Percentiles rank a stretch among this genome's conserved stretches.
These are phyloP conservation scores for Dicentrarchus labrax DNA, from an alignment of 2,113 vertebrate species.

Conservation along the genomic window DNA sequence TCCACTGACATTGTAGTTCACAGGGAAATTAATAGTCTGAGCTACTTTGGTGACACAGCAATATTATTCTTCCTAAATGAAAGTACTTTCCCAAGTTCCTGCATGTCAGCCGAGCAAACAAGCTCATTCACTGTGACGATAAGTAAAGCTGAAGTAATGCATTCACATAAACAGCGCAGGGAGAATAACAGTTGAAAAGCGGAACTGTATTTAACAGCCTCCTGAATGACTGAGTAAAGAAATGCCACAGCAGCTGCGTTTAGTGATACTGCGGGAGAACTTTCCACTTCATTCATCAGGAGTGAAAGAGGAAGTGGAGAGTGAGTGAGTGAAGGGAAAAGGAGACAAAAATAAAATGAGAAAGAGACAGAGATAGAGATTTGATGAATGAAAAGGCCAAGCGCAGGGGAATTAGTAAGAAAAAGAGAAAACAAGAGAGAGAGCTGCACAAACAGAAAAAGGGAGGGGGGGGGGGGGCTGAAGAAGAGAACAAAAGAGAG, in stretches of 20 bases:
- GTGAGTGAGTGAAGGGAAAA: slow-evolving; percentile 30
- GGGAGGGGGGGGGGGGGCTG: neutral
- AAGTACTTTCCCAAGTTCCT: slow-evolving; percentile 51
- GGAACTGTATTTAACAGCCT: slow-evolving; percentile 48
- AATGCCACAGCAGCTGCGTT: slow-evolving; percentile 61
- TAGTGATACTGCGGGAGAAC: slow-evolving; percentile 54
- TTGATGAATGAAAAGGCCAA: slow-evolving; percentile 52
- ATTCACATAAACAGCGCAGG: slow-evolving; percentile 28
- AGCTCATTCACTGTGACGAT: slow-evolving; percentile 39
- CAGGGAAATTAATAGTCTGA: slow-evolving; percentile 44
- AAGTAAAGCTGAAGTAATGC: slow-evolving; percentile 48
- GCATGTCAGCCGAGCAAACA: slow-evolving; percentile 45
- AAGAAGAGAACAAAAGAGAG: slow-evolving; percentile 42
- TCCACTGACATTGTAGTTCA: slow-evolving; percentile 36
- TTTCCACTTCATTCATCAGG: slow-evolving; percentile 60
- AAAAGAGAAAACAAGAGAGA: slow-evolving; percentile 32
- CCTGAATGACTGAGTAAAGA: slow-evolving; percentile 49
- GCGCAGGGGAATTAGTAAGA: slow-evolving; percentile 20
- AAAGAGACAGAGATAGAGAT: slow-evolving; percentile 28
- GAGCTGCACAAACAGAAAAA: slow-evolving; percentile 8
- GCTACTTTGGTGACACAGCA: slow-evolving; percentile 56
- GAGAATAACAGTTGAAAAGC: slow-evolving; percentile 28
- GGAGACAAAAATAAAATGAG: slow-evolving; percentile 41
- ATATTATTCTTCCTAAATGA: slow-evolving; percentile 55
- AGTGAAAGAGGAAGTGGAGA: slow-evolving; percentile 19